These are phyloP conservation scores for Biston stratarius DNA, from an alignment of 2,888 invertebrate species.

Conservation along the genomic window DNA sequence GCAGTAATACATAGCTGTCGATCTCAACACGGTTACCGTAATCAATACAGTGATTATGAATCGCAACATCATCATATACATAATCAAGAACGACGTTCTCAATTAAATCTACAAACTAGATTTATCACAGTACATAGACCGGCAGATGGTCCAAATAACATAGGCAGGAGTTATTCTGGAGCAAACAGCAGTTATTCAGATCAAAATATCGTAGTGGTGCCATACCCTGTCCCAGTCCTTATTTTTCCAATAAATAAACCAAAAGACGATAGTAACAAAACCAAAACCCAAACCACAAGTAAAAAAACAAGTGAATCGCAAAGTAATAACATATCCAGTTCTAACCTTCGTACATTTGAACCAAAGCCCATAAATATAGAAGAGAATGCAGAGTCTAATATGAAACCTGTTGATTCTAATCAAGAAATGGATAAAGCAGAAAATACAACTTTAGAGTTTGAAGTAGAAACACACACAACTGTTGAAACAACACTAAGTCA, in stretches of 20 bases:
- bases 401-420: background rate
- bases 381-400: background rate
- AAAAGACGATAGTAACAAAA: conserved; percentile 6
- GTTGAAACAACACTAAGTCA: too few relatives aligned
- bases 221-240: conserved; percentile 36
- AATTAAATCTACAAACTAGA: background rate
- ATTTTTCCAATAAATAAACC: conserved; percentile 16
- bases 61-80: background rate
- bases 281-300: background rate
- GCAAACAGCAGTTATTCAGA: background rate
- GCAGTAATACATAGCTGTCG: conserved; percentile 9
- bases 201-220: conserved; percentile 14
- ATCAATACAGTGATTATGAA: conserved; percentile 12
- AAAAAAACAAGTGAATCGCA: background rate
- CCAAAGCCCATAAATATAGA: background rate
- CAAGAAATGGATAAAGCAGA: background rate
- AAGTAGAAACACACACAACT: background rate
- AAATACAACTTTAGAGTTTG: conserved; percentile 9
- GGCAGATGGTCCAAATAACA: background rate
- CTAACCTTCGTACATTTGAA: background rate
- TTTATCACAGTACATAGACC: background rate
- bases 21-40: background rate
- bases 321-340: background rate
- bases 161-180: background rate
- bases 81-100: background rate